Percentiles rank a stretch among this genome's conserved stretches.
phyloP scores from a whole-genome alignment of 2,113 vertebrate species.

The Pipa parva region DNA sequence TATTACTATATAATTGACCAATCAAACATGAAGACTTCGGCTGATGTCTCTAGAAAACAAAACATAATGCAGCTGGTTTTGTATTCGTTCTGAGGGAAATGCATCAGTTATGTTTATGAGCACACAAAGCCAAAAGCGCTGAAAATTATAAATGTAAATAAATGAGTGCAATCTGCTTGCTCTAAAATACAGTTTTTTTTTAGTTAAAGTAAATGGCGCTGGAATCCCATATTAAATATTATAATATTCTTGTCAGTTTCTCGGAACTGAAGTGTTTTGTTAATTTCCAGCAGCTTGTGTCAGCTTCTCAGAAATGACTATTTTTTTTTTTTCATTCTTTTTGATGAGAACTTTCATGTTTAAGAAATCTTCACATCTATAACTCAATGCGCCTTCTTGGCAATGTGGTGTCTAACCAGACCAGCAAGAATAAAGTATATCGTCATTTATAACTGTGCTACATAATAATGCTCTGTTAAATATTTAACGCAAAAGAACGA shows the following conservation, averaged over 20 bases:
- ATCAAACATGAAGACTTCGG: slow-evolving; percentile 28
- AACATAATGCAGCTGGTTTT: slow-evolving; percentile 26
- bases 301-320: slow-evolving; percentile 31
- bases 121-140: slow-evolving; percentile 26
- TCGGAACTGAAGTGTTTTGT: slow-evolving; percentile 29
- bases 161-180: slow-evolving; percentile 30
- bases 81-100: slow-evolving; percentile 24
- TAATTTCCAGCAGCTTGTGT: slow-evolving; percentile 27
- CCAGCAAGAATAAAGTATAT: too few species aligned
- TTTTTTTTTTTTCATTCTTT: slow-evolving; percentile 15
- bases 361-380: slow-evolving; percentile 12
- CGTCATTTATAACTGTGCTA: too few species aligned
- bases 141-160: slow-evolving; percentile 41
- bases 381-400: slow-evolving; percentile 2
- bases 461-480: too few species aligned
- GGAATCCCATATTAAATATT: slow-evolving; percentile 22
- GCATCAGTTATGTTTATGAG: slow-evolving; percentile 36
- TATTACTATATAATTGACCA: slow-evolving; percentile 35
- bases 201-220: slow-evolving; percentile 28
- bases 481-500: too few species aligned
- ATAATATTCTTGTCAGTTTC: slow-evolving; percentile 26
- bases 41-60: slow-evolving; percentile 26
- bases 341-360: slow-evolving; percentile 24
- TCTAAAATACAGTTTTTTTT: slow-evolving; percentile 26
- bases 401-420: not conserved